Evolutionary conservation across 2,113 vertebrate species (phyloP).

Genomic region (Helogale parvula): DNA sequence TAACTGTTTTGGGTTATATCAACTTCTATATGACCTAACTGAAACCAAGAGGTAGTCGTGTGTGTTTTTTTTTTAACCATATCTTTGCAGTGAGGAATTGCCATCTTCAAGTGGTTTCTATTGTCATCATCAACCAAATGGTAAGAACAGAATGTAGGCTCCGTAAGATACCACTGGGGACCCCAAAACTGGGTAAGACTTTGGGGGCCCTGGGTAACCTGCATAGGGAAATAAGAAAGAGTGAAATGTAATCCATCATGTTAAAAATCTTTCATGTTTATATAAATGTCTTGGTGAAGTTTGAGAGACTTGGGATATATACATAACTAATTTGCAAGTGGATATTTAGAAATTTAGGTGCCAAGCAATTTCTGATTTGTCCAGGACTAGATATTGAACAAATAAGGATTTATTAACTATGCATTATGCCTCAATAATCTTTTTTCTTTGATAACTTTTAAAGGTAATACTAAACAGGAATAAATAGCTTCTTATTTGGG

Average conservation of each 20-base stretch:
- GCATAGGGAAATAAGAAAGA: neutral
- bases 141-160: neutral
- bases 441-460: conserved; percentile 27
- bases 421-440: neutral
- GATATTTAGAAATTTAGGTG: neutral
- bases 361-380: conserved; percentile 2
- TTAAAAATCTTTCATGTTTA: neutral
- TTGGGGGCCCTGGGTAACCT: neutral
- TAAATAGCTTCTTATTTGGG: conserved; percentile 31
- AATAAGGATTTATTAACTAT: neutral
- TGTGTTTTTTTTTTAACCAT: neutral
- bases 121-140: neutral
- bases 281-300: neutral
- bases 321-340: neutral
- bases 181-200: neutral
- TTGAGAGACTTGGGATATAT: neutral
- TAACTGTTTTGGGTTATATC: neutral
- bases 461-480: neutral
- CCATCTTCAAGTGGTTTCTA: neutral
- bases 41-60: neutral
- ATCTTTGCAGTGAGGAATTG: neutral
- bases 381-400: neutral
- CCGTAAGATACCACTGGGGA: neutral
- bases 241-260: neutral
- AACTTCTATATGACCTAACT: neutral